Evolutionary conservation across 2,113 vertebrate genomes (phyloP), one percentile per base, ranked within the genome.

Genomic region (Cacatua alba): DNA sequence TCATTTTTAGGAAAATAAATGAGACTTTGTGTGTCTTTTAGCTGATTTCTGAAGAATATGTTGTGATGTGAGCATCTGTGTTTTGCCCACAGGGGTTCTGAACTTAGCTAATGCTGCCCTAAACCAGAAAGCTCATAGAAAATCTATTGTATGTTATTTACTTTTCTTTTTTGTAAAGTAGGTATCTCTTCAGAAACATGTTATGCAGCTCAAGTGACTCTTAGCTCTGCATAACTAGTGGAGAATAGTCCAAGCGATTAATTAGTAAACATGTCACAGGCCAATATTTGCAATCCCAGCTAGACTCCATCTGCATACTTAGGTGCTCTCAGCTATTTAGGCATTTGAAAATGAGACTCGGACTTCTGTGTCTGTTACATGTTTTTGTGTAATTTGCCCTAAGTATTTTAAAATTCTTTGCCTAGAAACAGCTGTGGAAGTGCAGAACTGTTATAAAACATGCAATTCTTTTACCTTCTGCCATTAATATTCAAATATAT

Each of bases 31-130:
- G 2, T 28, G 19, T 12, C 4, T 43, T 84, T 93, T 85, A 23
- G 71, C 9, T 1, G 1, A 8, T 80, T 68, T 77, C 33, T 72
- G 52, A 77, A 69, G 29, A 84, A 25, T 23, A 37, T 0, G 0
- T 57, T 71, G 10, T 48, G 52, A 48, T 0, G 0, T 46, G 17
- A 18, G 14, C 26, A 37, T 46, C 29, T 21, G 1, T 75, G 31
- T 75, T 71, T 53, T 55, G 7, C 9, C 53, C 10, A 4, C 4
- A 55, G 26, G 5, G 68, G 15, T 76, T 85, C 52, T 79, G 63
- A 85, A 53, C 6, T 68, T 43, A 46, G 13, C 15, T 64, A 80
- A 76, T 25, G 25, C 3, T 67, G 4, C 13, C 13, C 9, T 82
- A 84, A 91, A 70, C 6, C 16, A 55, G 46, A 81, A 94, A 81